Evolutionary conservation across 2,797 vertebrate species (phyloP).

Genomic region (Knipowitschia caucasica): DNA sequence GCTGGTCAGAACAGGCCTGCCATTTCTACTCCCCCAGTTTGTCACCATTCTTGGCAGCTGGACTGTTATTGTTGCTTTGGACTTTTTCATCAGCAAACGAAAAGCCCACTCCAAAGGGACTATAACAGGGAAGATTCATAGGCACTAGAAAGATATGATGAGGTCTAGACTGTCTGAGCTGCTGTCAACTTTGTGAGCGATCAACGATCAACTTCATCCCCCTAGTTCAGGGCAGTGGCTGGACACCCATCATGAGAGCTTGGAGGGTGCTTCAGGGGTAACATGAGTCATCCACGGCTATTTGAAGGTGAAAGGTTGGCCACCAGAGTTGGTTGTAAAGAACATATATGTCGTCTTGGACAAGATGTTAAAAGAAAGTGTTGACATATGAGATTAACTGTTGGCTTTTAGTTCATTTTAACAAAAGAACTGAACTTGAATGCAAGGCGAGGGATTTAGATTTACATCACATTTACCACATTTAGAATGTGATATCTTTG

Average conservation of each 20-base stretch:
- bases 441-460: neutral
- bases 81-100: slow-evolving; percentile 68
- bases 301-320: slow-evolving; percentile 76
- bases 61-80: too few species aligned
- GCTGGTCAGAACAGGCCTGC: slow-evolving; percentile 37
- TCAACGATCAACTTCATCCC: slow-evolving; percentile 72
- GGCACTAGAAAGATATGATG: slow-evolving; percentile 71
- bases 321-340: slow-evolving; percentile 25
- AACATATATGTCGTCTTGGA: slow-evolving; percentile 30
- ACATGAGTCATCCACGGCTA: slow-evolving; percentile 77
- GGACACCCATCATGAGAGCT: slow-evolving; percentile 38
- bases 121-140: slow-evolving; percentile 59
- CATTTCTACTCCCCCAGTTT: slow-evolving; percentile 50
- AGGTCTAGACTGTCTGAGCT: slow-evolving; percentile 46
- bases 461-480: neutral
- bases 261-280: slow-evolving; percentile 67
- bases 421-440: neutral
- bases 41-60: slow-evolving; percentile 52
- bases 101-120: slow-evolving; percentile 41
- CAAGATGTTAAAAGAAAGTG: neutral
- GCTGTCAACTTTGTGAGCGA: slow-evolving; percentile 64
- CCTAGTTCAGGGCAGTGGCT: slow-evolving; percentile 25
- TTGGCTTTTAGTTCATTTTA: neutral
- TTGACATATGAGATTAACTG: neutral
- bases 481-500: too few species aligned